A percentile compares a stretch with the other conserved stretches of the same genome.
Conservation (phyloP, 2,797 vertebrate genomes). For the Lepilemur septentrionalis region DNA sequence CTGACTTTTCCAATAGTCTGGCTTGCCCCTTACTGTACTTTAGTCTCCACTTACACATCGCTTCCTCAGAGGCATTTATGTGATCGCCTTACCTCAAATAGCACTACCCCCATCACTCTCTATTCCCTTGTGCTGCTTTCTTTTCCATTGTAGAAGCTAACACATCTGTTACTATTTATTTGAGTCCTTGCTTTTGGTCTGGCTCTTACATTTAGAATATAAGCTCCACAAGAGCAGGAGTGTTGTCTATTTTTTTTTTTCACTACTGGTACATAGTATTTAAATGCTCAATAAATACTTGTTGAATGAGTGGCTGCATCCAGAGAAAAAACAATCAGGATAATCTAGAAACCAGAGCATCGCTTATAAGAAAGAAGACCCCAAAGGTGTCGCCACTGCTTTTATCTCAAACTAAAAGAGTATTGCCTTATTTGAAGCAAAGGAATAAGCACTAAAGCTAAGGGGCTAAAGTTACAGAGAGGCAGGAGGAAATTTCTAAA, state of each 20-base stretch:
- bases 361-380: not conserved
- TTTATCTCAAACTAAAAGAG: slow-evolving; percentile 21
- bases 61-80: slow-evolving; percentile 8
- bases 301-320: not conserved
- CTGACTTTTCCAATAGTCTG: slow-evolving; percentile 16
- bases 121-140: slow-evolving; percentile 2
- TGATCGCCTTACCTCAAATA: not conserved
- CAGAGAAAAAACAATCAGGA: not conserved
- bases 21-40: slow-evolving; percentile 21
- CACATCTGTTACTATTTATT: slow-evolving; percentile 32
- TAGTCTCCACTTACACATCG: not conserved
- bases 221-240: not conserved
- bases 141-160: not conserved
- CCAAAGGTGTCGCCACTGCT: not conserved
- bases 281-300: not conserved
- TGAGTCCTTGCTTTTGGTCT: not conserved
- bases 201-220: slow-evolving; percentile 6
- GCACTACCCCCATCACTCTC: not conserved
- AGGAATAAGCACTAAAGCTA: slow-evolving; percentile 20
- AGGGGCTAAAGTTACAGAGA: not conserved
- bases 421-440: not conserved
- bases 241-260: not conserved
- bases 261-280: not conserved
- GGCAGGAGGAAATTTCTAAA: not conserved
- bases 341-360: not conserved